Evolutionary conservation across 2,888 invertebrate species (phyloP), one percentile per base, ranked within the genome.

Genomic region (Drosophila sordidula): DNA sequence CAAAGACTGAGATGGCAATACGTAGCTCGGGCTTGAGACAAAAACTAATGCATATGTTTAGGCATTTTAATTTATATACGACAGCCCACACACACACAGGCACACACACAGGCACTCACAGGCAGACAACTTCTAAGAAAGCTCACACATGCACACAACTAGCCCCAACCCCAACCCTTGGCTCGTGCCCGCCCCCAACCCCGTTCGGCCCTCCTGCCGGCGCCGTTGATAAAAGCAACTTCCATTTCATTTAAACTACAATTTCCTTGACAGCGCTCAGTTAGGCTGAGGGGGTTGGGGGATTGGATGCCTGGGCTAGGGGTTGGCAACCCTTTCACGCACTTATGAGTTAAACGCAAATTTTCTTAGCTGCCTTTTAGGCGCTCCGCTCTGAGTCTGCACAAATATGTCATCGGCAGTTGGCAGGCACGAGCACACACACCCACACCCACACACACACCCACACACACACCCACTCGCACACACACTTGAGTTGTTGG

Each of bases 21-120:
- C 39, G 16, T 32, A 25, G 34, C 44, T 36, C 11, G 25, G 34
- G 54, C 54, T 62, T 71, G 85, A 85, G 85, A 89, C 86, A 90
- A 85, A 90, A 90, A 90, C 89, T 87, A 89, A 89, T 87, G 90
- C 87, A 87, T 90, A 87, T 90, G 87, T 90, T 90, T 90, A 87
- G 87, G 87, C 89, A 89, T 87, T 87, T 87, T 87, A 87, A 87
- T 87, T 87, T 90, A 90, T 90, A 87, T 89, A 87, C 82, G 80
- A 87, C 89, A 78, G 55, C 62, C 78, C 75, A 56, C 65, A 54
- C 78, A 41, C 51, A 64, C 49, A 49, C 45, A 51, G 50, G 46
- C 47, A 46, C 49, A 50, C 49, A 57, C 65, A 66, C 32, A 65
- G 41, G 32, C 16, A 26, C 25, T 29, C 25, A 47, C 36, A 47